Evolutionary conservation across 2,113 vertebrate species (phyloP).

Genomic region (Hystrix brachyura): DNA sequence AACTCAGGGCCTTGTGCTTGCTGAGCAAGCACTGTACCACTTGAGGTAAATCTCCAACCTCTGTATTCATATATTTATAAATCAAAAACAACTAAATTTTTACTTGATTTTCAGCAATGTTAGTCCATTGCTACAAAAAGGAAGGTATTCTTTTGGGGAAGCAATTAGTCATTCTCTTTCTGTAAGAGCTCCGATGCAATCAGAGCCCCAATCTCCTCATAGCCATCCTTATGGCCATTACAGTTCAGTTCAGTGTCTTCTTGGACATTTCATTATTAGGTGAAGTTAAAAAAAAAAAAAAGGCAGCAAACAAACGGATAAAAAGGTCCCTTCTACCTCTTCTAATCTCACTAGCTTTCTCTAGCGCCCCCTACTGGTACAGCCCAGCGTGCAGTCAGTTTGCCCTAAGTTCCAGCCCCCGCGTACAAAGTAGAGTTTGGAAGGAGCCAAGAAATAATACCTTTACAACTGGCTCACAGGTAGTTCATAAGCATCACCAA

Average conservation of each 20-base stretch:
- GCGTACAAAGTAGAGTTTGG: not conserved
- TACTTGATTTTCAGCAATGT: constrained; percentile 30
- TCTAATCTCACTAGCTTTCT: not conserved
- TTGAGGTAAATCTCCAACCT: too few relatives aligned
- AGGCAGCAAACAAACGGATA: not conserved
- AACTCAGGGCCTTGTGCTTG: too few relatives aligned
- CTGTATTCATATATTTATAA: not conserved
- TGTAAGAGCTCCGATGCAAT: not conserved
- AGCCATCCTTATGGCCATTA: not conserved
- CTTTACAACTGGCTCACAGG: not conserved
- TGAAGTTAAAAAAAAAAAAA: not conserved
- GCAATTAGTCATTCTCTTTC: not conserved
- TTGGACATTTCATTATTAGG: not conserved
- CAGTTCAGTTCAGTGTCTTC: not conserved
- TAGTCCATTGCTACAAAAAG: not conserved
- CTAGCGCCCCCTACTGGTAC: not conserved
- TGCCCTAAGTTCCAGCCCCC: not conserved
- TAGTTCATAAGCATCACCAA: not conserved
- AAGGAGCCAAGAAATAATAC: not conserved
- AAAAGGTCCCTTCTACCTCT: not conserved
- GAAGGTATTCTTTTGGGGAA: not conserved
- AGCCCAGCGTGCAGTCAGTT: not conserved
- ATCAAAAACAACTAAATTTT: constrained; percentile 1
- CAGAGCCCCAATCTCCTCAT: not conserved
- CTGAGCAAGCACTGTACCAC: too few relatives aligned